These are phyloP conservation scores for Mirza zaza DNA, from an alignment of 2,113 vertebrate genomes.

Conservation along the genomic window DNA sequence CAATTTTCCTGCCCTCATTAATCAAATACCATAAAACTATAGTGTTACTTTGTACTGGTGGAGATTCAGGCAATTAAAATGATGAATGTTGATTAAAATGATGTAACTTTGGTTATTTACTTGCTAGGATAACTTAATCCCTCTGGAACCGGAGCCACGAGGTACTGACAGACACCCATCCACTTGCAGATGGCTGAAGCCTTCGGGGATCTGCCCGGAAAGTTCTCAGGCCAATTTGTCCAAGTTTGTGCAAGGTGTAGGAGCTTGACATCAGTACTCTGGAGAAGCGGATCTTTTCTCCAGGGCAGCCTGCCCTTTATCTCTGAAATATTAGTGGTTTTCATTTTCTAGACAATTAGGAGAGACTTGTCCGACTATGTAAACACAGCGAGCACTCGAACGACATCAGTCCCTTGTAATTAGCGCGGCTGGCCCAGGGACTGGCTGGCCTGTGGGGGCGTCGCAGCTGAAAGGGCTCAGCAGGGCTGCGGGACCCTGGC, in stretches of 20 bases:
- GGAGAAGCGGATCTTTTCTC: slow-evolving; percentile 8
- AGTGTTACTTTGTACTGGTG: slow-evolving; percentile 85
- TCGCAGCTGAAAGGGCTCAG: slow-evolving; percentile 85
- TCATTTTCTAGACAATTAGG: neutral
- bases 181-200: slow-evolving; percentile 63
- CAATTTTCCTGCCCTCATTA: slow-evolving; percentile 92
- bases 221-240: slow-evolving; percentile 7
- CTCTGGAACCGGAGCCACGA: slow-evolving; percentile 68
- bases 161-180: slow-evolving; percentile 73
- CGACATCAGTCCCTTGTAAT: slow-evolving; percentile 94
- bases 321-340: slow-evolving; percentile 43
- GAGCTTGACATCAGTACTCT: neutral
- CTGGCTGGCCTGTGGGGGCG: slow-evolving; percentile 76
- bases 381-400: slow-evolving; percentile 92
- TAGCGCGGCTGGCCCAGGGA: slow-evolving; percentile 87
- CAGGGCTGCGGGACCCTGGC: slow-evolving; percentile 89
- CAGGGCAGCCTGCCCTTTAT: slow-evolving; percentile 8
- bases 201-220: slow-evolving; percentile 6
- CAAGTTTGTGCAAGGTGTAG: neutral
- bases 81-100: slow-evolving; percentile 87
- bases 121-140: slow-evolving; percentile 75
- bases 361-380: slow-evolving; percentile 79
- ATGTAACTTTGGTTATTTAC: slow-evolving; percentile 86
- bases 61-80: slow-evolving; percentile 86
- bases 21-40: slow-evolving; percentile 90